A percentile compares a stretch with the other conserved stretches of the same genome.
Evolutionary conservation across 2,888 invertebrate genomes (phyloP).

Genomic region (Coenonympha arcania): DNA sequence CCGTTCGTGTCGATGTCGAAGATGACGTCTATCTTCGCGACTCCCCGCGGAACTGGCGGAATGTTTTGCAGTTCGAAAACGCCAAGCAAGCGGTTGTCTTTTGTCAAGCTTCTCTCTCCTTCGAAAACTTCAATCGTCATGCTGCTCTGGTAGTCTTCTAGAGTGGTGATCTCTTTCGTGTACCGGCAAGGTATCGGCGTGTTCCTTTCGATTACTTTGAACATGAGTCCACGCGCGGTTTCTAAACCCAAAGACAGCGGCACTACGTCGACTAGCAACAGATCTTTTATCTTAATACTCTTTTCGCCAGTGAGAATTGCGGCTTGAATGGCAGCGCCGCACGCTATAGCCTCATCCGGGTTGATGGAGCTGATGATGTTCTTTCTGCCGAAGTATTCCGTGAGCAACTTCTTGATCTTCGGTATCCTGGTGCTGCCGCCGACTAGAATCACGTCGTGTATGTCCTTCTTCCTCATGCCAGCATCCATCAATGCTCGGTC

Average conservation of each 20-base stretch:
- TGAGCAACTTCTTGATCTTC: slow-evolving; percentile 44
- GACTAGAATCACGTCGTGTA: slow-evolving; percentile 46
- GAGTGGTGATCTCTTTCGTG: slow-evolving; percentile 52
- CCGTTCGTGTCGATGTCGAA: slow-evolving; percentile 52
- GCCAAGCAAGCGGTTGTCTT: slow-evolving; percentile 53
- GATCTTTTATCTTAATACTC: slow-evolving; percentile 38
- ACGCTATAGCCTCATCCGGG: slow-evolving; percentile 57
- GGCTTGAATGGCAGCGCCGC: slow-evolving; percentile 58
- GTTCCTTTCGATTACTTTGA: slow-evolving; percentile 49
- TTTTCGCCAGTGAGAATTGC: slow-evolving; percentile 43
- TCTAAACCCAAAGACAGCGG: slow-evolving; percentile 56
- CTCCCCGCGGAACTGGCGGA: slow-evolving; percentile 53
- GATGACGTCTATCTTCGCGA: slow-evolving; percentile 51
- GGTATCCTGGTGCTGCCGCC: slow-evolving; percentile 60
- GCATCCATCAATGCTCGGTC: slow-evolving; percentile 44
- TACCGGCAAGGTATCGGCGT: slow-evolving; percentile 50
- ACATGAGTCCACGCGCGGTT: slow-evolving; percentile 54
- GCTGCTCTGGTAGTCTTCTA: slow-evolving; percentile 50
- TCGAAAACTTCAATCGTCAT: slow-evolving; percentile 60
- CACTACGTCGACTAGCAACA: slow-evolving; percentile 49
- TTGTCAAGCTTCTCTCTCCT: slow-evolving; percentile 52
- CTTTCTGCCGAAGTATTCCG: slow-evolving; percentile 43
- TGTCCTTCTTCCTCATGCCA: slow-evolving; percentile 39
- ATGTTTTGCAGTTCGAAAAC: slow-evolving; percentile 49
- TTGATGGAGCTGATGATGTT: slow-evolving; percentile 43